A percentile compares a stretch with the other conserved stretches of the same genome.
Conservation (phyloP, 2,888 invertebrate genomes). For the Folsomia candida region DNA sequence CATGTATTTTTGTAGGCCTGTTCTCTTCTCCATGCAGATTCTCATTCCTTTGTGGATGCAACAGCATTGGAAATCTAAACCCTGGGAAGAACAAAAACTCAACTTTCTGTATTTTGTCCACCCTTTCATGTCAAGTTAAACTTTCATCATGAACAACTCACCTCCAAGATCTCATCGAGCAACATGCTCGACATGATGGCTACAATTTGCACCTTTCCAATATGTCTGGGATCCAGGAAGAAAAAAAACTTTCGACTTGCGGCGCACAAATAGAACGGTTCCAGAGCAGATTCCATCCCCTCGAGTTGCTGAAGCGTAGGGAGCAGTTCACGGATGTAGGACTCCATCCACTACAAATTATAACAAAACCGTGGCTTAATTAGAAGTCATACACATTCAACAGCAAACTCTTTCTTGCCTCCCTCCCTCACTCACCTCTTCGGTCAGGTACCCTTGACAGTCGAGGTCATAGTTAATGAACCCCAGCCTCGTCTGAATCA, state of each 20-base stretch:
- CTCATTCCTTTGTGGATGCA: no score
- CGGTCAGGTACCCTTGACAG: slow-evolving; percentile 84
- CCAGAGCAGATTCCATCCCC: slow-evolving; percentile 87
- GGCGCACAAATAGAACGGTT: slow-evolving; percentile 93
- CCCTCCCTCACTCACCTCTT: slow-evolving; percentile 70
- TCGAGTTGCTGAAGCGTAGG: slow-evolving; percentile 87
- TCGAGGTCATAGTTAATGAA: slow-evolving; percentile 88
- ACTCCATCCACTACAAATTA: slow-evolving; percentile 87
- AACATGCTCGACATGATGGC: slow-evolving; percentile 90
- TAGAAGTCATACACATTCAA: no score
- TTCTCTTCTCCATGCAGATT: no score
- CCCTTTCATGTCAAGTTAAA: not conserved
- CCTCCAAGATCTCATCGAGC: slow-evolving; percentile 85
- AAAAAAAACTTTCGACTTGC: slow-evolving; percentile 94
- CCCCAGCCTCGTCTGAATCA: slow-evolving; percentile 90
- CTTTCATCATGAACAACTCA: slow-evolving; percentile 52
- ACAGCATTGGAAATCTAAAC: no score
- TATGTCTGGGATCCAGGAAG: slow-evolving; percentile 84
- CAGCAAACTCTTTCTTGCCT: no score
- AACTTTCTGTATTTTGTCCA: no score
- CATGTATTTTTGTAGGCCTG: no score
- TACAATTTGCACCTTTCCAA: slow-evolving; percentile 82
- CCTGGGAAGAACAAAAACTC: no score
- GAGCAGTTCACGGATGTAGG: slow-evolving; percentile 88
- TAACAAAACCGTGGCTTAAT: no score